phyloP scores from a whole-genome alignment of 2,888 invertebrate genomes.

The Nomada goodeniana region DNA sequence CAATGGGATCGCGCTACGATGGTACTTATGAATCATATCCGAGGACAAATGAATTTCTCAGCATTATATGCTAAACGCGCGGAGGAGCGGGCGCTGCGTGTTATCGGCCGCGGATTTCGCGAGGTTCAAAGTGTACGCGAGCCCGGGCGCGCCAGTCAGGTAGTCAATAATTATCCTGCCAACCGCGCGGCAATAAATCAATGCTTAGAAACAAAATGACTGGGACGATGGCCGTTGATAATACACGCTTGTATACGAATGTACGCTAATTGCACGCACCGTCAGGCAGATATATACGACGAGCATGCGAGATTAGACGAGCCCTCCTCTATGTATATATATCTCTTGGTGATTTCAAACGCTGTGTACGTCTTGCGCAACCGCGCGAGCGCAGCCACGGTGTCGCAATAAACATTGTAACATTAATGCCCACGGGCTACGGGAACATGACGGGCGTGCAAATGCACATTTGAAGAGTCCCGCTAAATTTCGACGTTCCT shows the following conservation, averaged over 20 bases:
- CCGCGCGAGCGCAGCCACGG: not conserved
- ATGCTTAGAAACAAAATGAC: constrained; percentile 63
- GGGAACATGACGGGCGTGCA: not conserved
- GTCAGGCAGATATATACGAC: constrained; percentile 36
- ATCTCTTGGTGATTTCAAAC: constrained; percentile 46
- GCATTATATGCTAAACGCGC: constrained; percentile 61
- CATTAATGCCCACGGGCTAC: constrained; percentile 34
- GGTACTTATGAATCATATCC: constrained; percentile 55
- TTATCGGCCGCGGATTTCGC: constrained; percentile 49
- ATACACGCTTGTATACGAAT: constrained; percentile 56
- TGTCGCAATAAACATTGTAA: constrained; percentile 55
- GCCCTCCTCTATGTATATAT: constrained; percentile 45
- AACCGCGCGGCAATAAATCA: constrained; percentile 57
- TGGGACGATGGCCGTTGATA: constrained; percentile 59
- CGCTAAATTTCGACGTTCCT: constrained; percentile 40
- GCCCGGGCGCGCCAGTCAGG: constrained; percentile 16
- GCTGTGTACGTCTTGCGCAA: constrained; percentile 29
- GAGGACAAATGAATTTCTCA: constrained; percentile 62
- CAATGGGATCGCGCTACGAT: constrained; percentile 33
- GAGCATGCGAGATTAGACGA: constrained; percentile 55
- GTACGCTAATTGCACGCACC: constrained; percentile 61
- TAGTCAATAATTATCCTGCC: constrained; percentile 62
- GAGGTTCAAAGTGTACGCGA: constrained; percentile 28
- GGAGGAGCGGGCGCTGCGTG: not conserved
- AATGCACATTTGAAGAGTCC: constrained; percentile 9